A percentile compares a stretch with the other conserved stretches of the same genome.
These are phyloP conservation scores for Ennomos erosarius DNA, from an alignment of 2,888 invertebrate species.

Conservation along the genomic window DNA sequence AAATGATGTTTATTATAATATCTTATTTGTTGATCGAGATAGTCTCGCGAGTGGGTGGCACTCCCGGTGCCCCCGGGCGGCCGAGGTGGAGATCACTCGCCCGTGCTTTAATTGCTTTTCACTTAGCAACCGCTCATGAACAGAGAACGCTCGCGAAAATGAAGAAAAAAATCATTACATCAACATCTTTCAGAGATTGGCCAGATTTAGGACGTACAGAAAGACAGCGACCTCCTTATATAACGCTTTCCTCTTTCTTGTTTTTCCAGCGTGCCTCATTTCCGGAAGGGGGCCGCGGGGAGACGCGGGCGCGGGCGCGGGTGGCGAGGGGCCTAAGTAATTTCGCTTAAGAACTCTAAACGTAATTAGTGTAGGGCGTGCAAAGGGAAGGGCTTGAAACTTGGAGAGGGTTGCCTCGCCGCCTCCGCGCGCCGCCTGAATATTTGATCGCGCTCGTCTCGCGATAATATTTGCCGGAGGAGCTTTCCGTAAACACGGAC, in stretches of 20 bases:
- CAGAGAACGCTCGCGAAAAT: conserved; percentile 79
- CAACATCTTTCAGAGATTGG: conserved; percentile 84
- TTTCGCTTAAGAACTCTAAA: conserved; percentile 89
- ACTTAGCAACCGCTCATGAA: conserved; percentile 85
- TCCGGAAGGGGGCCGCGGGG: conserved; percentile 77
- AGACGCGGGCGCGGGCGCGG: conserved; percentile 67
- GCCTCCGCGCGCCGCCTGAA: conserved; percentile 78
- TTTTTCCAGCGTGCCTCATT: conserved; percentile 84
- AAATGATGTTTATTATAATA: conserved; percentile 65
- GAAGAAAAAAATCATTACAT: conserved; percentile 84
- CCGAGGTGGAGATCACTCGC: conserved; percentile 81
- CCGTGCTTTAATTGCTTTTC: conserved; percentile 86
- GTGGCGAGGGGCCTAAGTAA: conserved; percentile 87
- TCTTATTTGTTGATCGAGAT: conserved; percentile 72
- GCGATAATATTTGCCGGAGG: conserved; percentile 84
- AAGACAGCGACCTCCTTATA: conserved; percentile 79
- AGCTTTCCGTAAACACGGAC: conserved; percentile 82
- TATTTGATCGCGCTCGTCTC: conserved; percentile 83
- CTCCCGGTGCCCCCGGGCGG: conserved; percentile 48
- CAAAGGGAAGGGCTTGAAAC: conserved; percentile 86
- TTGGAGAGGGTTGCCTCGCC: conserved; percentile 86
- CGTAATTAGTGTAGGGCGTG: conserved; percentile 88
- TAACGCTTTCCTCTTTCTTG: conserved; percentile 82
- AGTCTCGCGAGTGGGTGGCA: conserved; percentile 54
- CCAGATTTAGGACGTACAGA: conserved; percentile 81